Evolutionary conservation across 2,888 invertebrate species (phyloP).

Genomic region (Tenthredo livida): DNA sequence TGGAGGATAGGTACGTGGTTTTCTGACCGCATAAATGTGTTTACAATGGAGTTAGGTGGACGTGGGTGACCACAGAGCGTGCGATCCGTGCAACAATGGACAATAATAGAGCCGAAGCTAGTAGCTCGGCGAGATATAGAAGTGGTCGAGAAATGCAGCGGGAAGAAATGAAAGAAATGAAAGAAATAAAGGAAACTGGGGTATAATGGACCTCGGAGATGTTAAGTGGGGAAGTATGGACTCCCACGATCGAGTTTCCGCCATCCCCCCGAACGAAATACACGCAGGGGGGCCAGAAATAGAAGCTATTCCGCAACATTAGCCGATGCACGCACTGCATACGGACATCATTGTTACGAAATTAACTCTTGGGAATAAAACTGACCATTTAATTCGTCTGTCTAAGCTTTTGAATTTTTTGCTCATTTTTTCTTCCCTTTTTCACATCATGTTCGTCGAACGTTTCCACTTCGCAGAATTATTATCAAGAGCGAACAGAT

Average conservation of each 20-base stretch:
- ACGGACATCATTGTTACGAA: too few species aligned
- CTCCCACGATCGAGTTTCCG: conserved; percentile 46
- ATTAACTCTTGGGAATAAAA: too few species aligned
- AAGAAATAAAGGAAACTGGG: background rate
- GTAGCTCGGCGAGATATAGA: background rate
- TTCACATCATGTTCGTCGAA: background rate
- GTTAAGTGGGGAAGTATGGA: conserved; percentile 40
- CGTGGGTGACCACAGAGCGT: conserved; percentile 33
- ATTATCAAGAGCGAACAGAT: too few species aligned
- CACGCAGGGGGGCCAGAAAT: background rate
- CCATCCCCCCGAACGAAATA: background rate
- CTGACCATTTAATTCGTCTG: too few species aligned
- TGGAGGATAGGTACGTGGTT: background rate
- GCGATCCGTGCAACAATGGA: background rate
- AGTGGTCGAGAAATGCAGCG: background rate
- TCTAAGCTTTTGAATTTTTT: too few species aligned
- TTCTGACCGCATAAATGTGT: background rate
- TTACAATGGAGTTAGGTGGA: conserved; percentile 11
- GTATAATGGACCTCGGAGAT: conserved; percentile 3
- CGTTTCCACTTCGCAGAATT: background rate
- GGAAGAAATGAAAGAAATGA: background rate
- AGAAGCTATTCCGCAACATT: conserved; percentile 2
- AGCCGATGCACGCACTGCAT: background rate
- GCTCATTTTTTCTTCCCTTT: too few species aligned
- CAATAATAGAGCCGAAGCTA: background rate